Base-by-base conservation (phyloP, 1,140 invertebrate species). In the Spodoptera litura region DNA sequence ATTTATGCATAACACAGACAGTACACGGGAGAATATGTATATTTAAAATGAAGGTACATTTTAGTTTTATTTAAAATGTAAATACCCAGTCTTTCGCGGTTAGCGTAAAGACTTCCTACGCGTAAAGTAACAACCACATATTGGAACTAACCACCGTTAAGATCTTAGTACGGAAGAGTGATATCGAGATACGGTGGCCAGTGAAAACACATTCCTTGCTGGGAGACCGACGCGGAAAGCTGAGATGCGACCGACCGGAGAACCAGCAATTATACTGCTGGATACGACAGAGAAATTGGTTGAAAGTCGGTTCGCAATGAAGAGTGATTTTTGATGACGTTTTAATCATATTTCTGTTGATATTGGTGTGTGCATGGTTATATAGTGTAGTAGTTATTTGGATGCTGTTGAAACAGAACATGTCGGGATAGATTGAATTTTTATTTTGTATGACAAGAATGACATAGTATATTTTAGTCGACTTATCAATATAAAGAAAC, bases 171-270 rank as follows among this genome's bases (percentile, higher is more conserved):
- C 90, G 90, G 90, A 90, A 91, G 84, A 90, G 78, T 85, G 84
- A 82, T 90, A 80, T 88, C 83, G 85, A 88, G 87, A 89, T 86
- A 85, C 89, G 74, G 76, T 76, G 59, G 73, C 59, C 81, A 88
- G 87, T 91, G 89, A 91, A 91, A 91, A 88, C 83, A 82, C 87
- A 88, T 89, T 88, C 88, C 84, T 78, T 80, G 72, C 56, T 44
- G 62, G 56, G 55, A 77, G 78, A 75, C 74, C 81, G 78, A 86
- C 52, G 84, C 84, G 84, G 86, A 87, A 87, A 89, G 83, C 83
- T 84, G 85, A 78, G 75, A 78, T 71, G 44, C 72, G 62, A 20
- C 13, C 62, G 58, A 62, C 25, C 38, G n/a, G 25, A 31, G 55
- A 59, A 58, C 38, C n/a, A 15, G n/a, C 15, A 35, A 64, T 64